Evolutionary conservation across 2,888 invertebrate genomes (phyloP), one percentile per base, ranked within the genome.

Genomic region (Empis stercorea): DNA sequence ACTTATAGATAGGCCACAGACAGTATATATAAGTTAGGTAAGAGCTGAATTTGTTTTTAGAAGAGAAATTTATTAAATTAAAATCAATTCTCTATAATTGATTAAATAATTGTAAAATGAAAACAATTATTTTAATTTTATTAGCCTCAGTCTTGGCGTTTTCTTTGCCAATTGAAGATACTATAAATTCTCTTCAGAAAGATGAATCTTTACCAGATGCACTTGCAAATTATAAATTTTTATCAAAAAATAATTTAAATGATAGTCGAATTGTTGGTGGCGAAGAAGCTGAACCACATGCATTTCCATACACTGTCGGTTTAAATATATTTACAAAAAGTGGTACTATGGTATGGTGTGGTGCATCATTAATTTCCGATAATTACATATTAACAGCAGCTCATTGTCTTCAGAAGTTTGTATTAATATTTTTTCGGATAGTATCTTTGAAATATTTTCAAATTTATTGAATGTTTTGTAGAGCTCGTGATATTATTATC

Each of bases 371-470:
- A 27, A 37, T 37, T 16, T n/a, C 39, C 2, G 14, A 15, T 4
- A n/a, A 38, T 23, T 50, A 42, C 38, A 34, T 47, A 38, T 10
- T 50, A 15, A 50, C 50, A 16, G 47, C 50, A n/a, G 50, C 50
- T 23, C 47, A 47, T 36, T 50, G 50, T 39, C 20, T 39, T 14
- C 14, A 45, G 11, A 38, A 17, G 48, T 48, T 37, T 41, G 45
- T 44, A 4, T n/a, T 15, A 37, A 37, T 15, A 37, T 37, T 16
- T 37, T 15, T 2, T 10, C 9, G 20, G 20, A 16, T 4, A 17
- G 7, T 16, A n/a, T n/a, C n/a, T n/a, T n/a, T n/a, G n/a, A n/a
- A n/a, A n/a, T 17, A 39, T 11, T 17, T 16, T 17, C 2, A 11
- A 17, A 6, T 10, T 17, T 3, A 39, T 17, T 17, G 6, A 20